These are phyloP conservation scores for Atethmia centrago DNA, from an alignment of 2,888 invertebrate genomes.

Conservation along the genomic window DNA sequence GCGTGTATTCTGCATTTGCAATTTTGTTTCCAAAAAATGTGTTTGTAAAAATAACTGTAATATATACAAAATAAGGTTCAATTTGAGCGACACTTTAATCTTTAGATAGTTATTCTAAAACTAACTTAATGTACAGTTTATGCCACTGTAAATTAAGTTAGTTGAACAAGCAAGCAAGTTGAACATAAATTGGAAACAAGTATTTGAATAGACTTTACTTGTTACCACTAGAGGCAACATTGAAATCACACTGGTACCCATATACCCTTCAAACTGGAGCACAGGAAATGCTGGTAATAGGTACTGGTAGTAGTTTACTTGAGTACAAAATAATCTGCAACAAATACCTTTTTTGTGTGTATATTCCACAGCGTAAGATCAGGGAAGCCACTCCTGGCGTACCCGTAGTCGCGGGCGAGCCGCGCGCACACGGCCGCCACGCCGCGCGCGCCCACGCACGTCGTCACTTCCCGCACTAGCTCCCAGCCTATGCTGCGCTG, in stretches of 20 bases:
- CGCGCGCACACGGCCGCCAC: slow-evolving; percentile 91
- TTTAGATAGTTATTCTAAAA: background rate
- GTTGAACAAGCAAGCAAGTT: too few species aligned
- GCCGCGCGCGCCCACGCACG: slow-evolving; percentile 89
- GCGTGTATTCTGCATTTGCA: background rate
- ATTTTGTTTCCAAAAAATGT: too few species aligned
- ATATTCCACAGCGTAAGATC: slow-evolving; percentile 95
- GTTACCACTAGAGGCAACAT: background rate
- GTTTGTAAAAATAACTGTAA: background rate
- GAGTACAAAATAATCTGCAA: background rate
- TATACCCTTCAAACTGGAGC: background rate
- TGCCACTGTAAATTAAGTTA: too few species aligned
- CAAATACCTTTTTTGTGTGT: slow-evolving; percentile 83
- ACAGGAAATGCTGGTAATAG: background rate
- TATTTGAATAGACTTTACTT: background rate
- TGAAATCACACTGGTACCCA: background rate
- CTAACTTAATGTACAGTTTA: background rate
- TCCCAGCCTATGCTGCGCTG: slow-evolving; percentile 72
- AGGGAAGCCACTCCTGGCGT: slow-evolving; percentile 94
- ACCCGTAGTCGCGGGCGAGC: slow-evolving; percentile 90
- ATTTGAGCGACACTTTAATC: background rate
- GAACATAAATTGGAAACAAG: background rate
- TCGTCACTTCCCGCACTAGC: slow-evolving; percentile 81
- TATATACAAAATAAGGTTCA: background rate
- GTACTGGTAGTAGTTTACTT: background rate